Base-by-base conservation (phyloP, 1,140 invertebrate genomes). In the Pogonomyrmex barbatus region DNA sequence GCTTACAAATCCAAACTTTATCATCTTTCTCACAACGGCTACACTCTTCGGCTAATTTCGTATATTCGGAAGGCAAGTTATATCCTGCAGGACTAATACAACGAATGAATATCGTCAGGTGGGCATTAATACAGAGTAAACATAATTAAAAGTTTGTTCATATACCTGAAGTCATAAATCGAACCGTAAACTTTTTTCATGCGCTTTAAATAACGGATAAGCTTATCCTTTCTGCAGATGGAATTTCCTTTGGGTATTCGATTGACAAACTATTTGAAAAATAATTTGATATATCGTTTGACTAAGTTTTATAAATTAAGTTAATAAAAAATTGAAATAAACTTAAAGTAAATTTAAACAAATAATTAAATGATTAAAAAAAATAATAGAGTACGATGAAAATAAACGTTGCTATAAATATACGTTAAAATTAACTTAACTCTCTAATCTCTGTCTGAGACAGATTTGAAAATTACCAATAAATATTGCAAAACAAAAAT, bases 1-100 rank as follows among this genome's bases (percentile, higher is more conserved):
- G 98, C 91, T 98, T 98, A 92, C 97, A 98, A 81, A 98, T 98
- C 98, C 98, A 98, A 24, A 97, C 96, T 82, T 92, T 93, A 65
- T 95, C 92, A 52, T 94, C 92, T 39, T 94, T 94, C 50, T 95
- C 93, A 45, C 91, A 93, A 62, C 92, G 92, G 85, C 91, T 97
- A 91, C 97, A 98, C 92, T 98, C 97, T 2, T 97, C 97, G 3
- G 97, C 97, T 88, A 98, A 95, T 93, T 97, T 98, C 0, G 97
- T 97, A 91, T 98, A 98, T 92, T 98, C 98, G 85, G 97, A 96
- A 0, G 98, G 98, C 6, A 98, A 93, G 92, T 98, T 98, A 93
- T 97, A 98, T 39, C 97, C 97, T 67, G 96, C 94, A 10, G 98
- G 98, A 91, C 97, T 98, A 94, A 88, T 91, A 33, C 30, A 9